These are phyloP conservation scores for Cryptocheilus praepositus DNA, from an alignment of 2,888 invertebrate species.

Conservation along the genomic window DNA sequence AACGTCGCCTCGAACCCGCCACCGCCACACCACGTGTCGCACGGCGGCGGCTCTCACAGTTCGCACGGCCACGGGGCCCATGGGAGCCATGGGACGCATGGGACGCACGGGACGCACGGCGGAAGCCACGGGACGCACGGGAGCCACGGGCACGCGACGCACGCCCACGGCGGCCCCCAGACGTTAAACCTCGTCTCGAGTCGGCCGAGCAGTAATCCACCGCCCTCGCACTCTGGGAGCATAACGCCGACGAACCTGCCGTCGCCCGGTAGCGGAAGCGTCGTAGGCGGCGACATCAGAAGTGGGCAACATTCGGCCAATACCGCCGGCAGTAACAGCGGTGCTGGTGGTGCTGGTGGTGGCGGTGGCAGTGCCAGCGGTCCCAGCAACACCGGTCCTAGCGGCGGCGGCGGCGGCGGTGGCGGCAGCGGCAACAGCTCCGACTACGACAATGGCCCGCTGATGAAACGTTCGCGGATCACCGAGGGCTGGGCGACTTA, in stretches of 20 bases:
- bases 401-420: too few relatives aligned
- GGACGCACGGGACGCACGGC: too few relatives aligned
- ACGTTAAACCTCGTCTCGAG: conserved; percentile 70
- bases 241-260: conserved; percentile 90
- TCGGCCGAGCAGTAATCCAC: conserved; percentile 71
- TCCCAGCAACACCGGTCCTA: conserved; percentile 81
- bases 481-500: conserved; percentile 95
- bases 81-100: too few relatives aligned
- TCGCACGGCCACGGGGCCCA: too few relatives aligned
- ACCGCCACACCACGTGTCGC: conserved; percentile 64
- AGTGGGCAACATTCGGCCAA: conserved; percentile 50
- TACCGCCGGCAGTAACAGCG: conserved; percentile 64
- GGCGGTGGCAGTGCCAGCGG: conserved; percentile 75
- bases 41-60: too few relatives aligned
- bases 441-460: conserved; percentile 81
- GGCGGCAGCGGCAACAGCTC: conserved; percentile 74
- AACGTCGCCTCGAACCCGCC: conserved; percentile 63
- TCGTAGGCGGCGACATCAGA: conserved; percentile 79
- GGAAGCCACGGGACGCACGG: too few relatives aligned
- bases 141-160: too few relatives aligned
- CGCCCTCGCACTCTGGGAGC: conserved; percentile 79
- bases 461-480: conserved; percentile 90
- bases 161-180: conserved; percentile 60
- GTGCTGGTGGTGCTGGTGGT: conserved; percentile 76
- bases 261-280: conserved; percentile 77